Conservation (phyloP, 2,888 invertebrate species). For the Drosophila heteroneura region DNA sequence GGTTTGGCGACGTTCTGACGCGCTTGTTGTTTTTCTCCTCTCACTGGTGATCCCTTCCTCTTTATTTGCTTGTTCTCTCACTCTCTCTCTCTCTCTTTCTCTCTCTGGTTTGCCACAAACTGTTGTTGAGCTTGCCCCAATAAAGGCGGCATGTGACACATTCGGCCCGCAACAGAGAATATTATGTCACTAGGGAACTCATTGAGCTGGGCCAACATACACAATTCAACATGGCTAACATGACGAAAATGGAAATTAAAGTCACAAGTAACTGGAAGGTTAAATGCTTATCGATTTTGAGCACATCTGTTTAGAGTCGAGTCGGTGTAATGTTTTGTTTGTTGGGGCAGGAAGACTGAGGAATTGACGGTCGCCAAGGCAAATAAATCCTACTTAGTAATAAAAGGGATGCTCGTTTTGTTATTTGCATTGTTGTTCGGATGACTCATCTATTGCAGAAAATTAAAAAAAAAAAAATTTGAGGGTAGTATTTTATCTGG, state of each 20-base stretch:
- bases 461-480: conserved; percentile 1
- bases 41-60: not conserved
- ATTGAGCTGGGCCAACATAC: conserved; percentile 7
- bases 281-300: conserved; percentile 69
- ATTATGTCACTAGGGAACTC: conserved; percentile 65
- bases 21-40: conserved; percentile 22
- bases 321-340: conserved; percentile 48
- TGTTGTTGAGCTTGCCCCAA: conserved; percentile 19
- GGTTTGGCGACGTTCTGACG: conserved; percentile 63
- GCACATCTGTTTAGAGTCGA: conserved; percentile 28
- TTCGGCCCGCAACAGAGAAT: conserved; percentile 41
- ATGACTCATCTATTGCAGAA: conserved; percentile 30
- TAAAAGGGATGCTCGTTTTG: conserved; percentile 39
- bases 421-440: conserved; percentile 24
- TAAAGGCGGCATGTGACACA: conserved; percentile 52
- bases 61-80: not conserved
- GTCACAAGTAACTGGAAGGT: conserved; percentile 48
- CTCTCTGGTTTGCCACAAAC: not conserved
- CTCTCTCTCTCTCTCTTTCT: conserved; percentile 3
- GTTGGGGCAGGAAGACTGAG: conserved; percentile 64
- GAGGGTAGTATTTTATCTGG: conserved; percentile 29
- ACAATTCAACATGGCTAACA: conserved; percentile 16
- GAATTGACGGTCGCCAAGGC: conserved; percentile 21
- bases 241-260: conserved; percentile 61
- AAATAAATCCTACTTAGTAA: not conserved